Percentiles rank a stretch among this genome's conserved stretches.
phyloP scores from a whole-genome alignment of 2,888 invertebrate species.

The Drosophila imparisetae region DNA sequence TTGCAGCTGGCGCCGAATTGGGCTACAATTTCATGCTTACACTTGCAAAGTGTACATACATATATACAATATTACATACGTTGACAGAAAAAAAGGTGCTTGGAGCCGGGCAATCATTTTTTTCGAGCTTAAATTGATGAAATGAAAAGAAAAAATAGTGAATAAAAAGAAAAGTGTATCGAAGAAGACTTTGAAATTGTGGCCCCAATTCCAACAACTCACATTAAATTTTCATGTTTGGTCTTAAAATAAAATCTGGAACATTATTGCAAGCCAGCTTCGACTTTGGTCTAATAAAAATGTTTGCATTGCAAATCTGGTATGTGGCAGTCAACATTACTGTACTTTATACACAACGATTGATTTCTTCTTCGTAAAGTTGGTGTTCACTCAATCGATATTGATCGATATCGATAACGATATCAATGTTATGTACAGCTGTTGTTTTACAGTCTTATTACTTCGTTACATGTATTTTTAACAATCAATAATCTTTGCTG shows the following conservation, averaged over 20 bases:
- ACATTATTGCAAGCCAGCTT: background rate
- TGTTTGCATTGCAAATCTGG: background rate
- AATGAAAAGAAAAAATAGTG: background rate
- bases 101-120: background rate
- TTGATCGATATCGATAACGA: background rate
- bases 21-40: conserved; percentile 9
- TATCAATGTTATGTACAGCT: background rate
- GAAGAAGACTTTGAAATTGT: background rate
- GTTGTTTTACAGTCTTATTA: background rate
- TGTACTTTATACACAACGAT: background rate
- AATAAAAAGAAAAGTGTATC: conserved; percentile 1
- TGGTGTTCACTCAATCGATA: background rate
- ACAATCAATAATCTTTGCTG: background rate
- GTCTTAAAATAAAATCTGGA: background rate
- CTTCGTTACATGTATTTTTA: background rate
- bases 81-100: background rate
- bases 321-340: background rate
- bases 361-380: background rate
- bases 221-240: background rate
- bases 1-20: conserved; percentile 32
- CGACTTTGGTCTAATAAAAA: background rate
- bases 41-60: background rate
- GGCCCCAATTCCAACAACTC: background rate
- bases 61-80: background rate
- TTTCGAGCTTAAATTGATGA: conserved; percentile 1